These are phyloP conservation scores for Trichopria drosophilae DNA, from an alignment of 2,888 invertebrate genomes.

Conservation along the genomic window DNA sequence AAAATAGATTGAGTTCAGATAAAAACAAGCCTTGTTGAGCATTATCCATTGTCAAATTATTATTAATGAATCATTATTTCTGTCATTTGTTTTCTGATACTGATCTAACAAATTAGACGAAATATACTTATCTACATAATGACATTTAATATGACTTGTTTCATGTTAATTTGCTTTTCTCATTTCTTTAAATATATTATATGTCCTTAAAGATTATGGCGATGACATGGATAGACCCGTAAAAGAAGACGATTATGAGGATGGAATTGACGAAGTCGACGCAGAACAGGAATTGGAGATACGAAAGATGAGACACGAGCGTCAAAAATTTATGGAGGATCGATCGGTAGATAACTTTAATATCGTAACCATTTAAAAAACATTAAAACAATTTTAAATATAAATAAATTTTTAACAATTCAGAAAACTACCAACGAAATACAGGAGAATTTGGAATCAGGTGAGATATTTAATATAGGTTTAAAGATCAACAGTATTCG, in stretches of 20 bases:
- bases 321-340: conserved; percentile 75
- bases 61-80: conserved; percentile 25
- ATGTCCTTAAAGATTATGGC: conserved; percentile 40
- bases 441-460: conserved; percentile 50
- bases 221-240: conserved; percentile 52
- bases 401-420: conserved; percentile 14
- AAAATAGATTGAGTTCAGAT: no score
- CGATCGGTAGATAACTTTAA: conserved; percentile 59
- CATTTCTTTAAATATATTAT: conserved; percentile 18
- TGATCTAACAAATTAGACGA: conserved; percentile 25
- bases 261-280: conserved; percentile 66
- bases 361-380: conserved; percentile 1
- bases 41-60: no score
- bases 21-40: no score
- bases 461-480: conserved; percentile 60
- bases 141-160: no score
- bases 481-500: conserved; percentile 48
- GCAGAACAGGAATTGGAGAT: conserved; percentile 75
- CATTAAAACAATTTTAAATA: conserved; percentile 1
- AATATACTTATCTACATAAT: conserved; percentile 28
- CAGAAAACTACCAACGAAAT: conserved; percentile 42
- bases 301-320: conserved; percentile 77
- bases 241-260: conserved; percentile 49
- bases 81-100: conserved; percentile 29
- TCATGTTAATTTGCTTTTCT: no score